Conservation (phyloP, 2,113 vertebrate genomes). For the Progne subis region DNA sequence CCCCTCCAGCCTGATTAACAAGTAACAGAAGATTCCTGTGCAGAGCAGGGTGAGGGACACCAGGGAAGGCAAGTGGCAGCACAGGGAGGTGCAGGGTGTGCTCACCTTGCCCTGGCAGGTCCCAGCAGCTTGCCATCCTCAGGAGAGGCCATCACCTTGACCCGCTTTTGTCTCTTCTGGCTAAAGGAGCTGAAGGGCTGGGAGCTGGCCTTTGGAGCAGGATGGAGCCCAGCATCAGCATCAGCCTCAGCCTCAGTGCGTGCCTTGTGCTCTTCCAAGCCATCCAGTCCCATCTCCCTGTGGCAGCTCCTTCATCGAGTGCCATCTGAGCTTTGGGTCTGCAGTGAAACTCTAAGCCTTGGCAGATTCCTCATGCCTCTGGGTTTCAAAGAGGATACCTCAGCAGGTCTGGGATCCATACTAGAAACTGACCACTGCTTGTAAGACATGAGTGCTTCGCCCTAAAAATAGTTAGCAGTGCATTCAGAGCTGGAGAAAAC, state of each 20-base stretch:
- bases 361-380: neutral
- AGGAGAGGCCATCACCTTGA: neutral
- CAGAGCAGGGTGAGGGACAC: neutral
- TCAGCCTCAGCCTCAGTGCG: neutral
- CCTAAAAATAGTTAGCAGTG: fast-evolving
- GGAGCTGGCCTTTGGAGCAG: neutral
- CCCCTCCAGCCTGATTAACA: neutral
- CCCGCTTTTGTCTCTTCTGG: neutral
- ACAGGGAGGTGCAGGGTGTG: neutral
- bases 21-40: neutral
- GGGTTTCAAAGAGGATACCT: neutral
- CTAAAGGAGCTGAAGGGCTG: neutral
- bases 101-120: neutral
- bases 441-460: neutral
- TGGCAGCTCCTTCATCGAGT: neutral
- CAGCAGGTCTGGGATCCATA: neutral
- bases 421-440: neutral
- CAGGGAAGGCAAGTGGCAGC: neutral
- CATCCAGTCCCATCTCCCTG: neutral
- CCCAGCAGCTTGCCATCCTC: neutral
- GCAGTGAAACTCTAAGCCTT: neutral
- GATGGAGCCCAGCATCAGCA: neutral
- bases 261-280: neutral
- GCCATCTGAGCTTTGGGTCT: neutral
- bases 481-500: neutral